Evolutionary conservation across 1,140 invertebrate genomes (phyloP).

Genomic region (Mya arenaria): DNA sequence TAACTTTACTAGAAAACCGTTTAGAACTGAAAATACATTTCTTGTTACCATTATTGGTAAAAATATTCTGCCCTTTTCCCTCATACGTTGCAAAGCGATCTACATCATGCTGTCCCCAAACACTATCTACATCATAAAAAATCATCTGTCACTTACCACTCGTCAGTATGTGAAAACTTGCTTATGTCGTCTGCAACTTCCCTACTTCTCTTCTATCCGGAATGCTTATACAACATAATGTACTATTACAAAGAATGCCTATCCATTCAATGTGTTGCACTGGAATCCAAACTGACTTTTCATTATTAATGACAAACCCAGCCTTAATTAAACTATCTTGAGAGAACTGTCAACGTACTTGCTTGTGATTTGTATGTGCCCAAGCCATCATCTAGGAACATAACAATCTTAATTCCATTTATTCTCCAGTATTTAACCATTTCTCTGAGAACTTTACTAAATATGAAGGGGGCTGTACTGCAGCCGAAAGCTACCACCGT

Average conservation of each 20-base stretch:
- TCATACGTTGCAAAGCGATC: too few species aligned
- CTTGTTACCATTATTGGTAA: too few species aligned
- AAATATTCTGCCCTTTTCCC: too few species aligned
- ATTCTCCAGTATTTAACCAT: constrained; percentile 50
- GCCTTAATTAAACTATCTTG: constrained; percentile 14
- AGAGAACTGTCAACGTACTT: too few species aligned
- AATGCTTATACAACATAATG: constrained; percentile 23
- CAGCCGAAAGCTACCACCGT: constrained; percentile 47
- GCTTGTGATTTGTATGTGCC: not conserved
- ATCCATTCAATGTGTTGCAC: constrained; percentile 31
- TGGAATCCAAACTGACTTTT: constrained; percentile 49
- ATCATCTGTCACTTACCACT: too few species aligned
- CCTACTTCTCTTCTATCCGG: constrained; percentile 28
- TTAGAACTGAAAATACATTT: too few species aligned
- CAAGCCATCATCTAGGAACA: constrained; percentile 56
- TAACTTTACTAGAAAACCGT: too few species aligned
- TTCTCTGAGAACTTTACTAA: constrained; percentile 42
- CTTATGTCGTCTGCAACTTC: too few species aligned
- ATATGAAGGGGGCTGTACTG: constrained; percentile 27
- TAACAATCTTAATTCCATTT: constrained; percentile 39
- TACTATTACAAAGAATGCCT: constrained; percentile 29
- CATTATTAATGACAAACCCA: constrained; percentile 44
- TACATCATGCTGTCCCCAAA: too few species aligned
- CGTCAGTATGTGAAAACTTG: too few species aligned
- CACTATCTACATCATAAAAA: too few species aligned